Evolutionary conservation across 2,888 invertebrate species (phyloP).

Genomic region (Cosmia trapezina): DNA sequence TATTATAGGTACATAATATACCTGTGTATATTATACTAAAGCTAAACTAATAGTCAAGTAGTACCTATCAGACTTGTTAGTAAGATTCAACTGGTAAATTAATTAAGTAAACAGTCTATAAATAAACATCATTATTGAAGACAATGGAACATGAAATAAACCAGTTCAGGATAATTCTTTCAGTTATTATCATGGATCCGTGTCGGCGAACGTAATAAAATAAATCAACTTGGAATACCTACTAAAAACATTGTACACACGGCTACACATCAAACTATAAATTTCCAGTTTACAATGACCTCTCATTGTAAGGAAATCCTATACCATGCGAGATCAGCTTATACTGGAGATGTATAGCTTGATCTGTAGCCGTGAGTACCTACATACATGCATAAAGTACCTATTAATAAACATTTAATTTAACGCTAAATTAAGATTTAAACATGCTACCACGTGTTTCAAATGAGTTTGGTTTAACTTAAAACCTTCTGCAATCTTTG

Average conservation of each 20-base stretch:
- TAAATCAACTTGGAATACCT: slow-evolving; percentile 9
- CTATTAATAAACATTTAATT: background rate
- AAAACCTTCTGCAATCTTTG: background rate
- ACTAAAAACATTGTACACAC: slow-evolving; percentile 2
- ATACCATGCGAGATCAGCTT: no score
- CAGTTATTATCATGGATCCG: slow-evolving; percentile 31
- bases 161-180: slow-evolving; percentile 45
- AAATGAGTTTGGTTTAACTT: slow-evolving; percentile 2
- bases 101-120: slow-evolving; percentile 21
- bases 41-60: background rate
- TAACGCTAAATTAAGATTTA: background rate
- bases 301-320: no score
- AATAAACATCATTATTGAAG: slow-evolving; percentile 21
- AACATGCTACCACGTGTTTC: background rate
- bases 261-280: no score
- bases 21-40: background rate
- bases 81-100: slow-evolving; percentile 7
- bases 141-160: slow-evolving; percentile 48
- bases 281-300: no score
- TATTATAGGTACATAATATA: background rate
- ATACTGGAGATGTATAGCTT: no score
- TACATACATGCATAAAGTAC: background rate
- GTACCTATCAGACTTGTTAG: background rate
- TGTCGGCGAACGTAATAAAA: slow-evolving; percentile 12
- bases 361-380: no score